Conservation (phyloP, 2,888 invertebrate species). For the Himalopsyche anomala region DNA sequence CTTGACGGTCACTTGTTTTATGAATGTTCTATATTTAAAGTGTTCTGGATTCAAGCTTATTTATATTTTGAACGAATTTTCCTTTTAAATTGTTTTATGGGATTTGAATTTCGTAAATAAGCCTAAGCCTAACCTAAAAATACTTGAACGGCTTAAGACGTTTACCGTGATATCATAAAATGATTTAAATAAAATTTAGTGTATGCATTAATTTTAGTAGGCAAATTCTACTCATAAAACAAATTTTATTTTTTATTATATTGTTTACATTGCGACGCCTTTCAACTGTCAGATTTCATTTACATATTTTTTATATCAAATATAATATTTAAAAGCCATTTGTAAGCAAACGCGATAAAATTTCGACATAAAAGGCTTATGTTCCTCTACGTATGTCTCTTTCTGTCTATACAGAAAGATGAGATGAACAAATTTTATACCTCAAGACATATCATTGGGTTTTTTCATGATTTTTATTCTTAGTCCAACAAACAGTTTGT, state of each 20-base stretch:
- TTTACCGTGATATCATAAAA: neutral
- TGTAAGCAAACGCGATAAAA: neutral
- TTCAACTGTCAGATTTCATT: conserved; percentile 55
- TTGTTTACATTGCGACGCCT: conserved; percentile 52
- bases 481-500: neutral
- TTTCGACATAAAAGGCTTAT: neutral
- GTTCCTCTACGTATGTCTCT: neutral
- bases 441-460: neutral
- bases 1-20: too few species aligned
- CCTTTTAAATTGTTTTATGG: too few species aligned
- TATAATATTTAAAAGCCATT: conserved; percentile 16
- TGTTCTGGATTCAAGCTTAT: too few species aligned
- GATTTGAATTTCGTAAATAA: neutral
- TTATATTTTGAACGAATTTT: too few species aligned
- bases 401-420: neutral
- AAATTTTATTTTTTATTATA: conserved; percentile 47
- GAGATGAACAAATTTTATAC: neutral
- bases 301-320: conserved; percentile 47
- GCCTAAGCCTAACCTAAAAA: neutral
- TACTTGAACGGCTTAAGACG: neutral
- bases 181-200: neutral
- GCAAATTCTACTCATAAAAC: conserved; percentile 48
- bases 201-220: conserved; percentile 13
- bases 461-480: neutral
- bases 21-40: too few species aligned